phyloP scores from a whole-genome alignment of 2,888 invertebrate species.

The Masnerella sp. region DNA sequence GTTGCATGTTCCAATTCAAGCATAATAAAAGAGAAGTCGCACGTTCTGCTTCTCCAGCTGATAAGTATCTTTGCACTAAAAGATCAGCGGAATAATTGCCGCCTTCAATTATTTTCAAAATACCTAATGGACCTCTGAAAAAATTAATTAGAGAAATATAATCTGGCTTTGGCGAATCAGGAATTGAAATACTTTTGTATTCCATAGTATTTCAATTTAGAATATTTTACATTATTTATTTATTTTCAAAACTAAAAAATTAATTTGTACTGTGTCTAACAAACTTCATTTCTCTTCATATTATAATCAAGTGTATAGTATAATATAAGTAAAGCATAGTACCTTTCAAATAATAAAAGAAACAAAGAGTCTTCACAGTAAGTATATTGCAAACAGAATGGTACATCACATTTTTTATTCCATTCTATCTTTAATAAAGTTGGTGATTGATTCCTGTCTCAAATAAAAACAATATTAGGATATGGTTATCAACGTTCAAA shows the following conservation, averaged over 20 bases:
- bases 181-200: too few relatives aligned
- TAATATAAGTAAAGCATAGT: too few relatives aligned
- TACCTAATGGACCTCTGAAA: slow-evolving; percentile 80
- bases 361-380: slow-evolving; percentile 80
- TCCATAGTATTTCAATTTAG: too few relatives aligned
- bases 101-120: slow-evolving; percentile 80
- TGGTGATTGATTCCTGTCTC: slow-evolving; percentile 78
- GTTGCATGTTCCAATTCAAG: slow-evolving; percentile 89
- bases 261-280: too few relatives aligned
- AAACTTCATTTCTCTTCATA: too few relatives aligned
- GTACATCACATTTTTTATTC: slow-evolving; percentile 79
- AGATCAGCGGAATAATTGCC: slow-evolving; percentile 81
- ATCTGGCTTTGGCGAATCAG: too few relatives aligned
- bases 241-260: too few relatives aligned
- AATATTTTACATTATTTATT: too few relatives aligned
- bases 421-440: slow-evolving; percentile 81
- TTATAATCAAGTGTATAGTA: too few relatives aligned
- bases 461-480: slow-evolving; percentile 1
- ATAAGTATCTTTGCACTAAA: slow-evolving; percentile 83
- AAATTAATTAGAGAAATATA: slow-evolving; percentile 30
- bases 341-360: slow-evolving; percentile 81
- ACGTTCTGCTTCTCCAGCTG: slow-evolving; percentile 82
- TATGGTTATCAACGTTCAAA: neutral
- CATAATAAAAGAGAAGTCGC: slow-evolving; percentile 83
- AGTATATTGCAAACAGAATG: slow-evolving; percentile 74